Evolutionary conservation across 2,888 invertebrate genomes (phyloP).

Genomic region (Rhopalosiphum nymphaeae): DNA sequence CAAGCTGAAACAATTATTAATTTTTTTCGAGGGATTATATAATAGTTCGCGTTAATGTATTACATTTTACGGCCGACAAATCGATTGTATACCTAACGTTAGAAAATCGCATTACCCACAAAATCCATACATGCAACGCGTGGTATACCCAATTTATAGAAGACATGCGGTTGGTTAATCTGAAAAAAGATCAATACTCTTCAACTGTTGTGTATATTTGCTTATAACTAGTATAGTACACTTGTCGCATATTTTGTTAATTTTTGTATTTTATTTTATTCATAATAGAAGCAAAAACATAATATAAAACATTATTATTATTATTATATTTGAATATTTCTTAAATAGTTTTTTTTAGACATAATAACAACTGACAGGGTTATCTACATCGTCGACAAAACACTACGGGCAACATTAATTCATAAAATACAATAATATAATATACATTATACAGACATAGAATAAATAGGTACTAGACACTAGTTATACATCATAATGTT

Average conservation of each 20-base stretch:
- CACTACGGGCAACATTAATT: background rate
- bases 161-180: background rate
- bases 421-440: background rate
- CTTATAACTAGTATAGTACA: background rate
- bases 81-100: background rate
- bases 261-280: background rate
- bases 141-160: too few relatives aligned
- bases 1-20: background rate
- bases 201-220: background rate
- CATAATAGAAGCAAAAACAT: background rate
- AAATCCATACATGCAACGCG: too few relatives aligned
- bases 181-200: background rate
- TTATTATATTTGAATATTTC: background rate
- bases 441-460: background rate
- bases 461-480: background rate
- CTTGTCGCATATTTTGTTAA: background rate
- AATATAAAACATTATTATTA: background rate
- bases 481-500: background rate
- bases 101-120: background rate
- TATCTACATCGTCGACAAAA: background rate
- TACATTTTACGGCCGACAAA: background rate
- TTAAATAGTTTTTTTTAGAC: slow-evolving; percentile 11
- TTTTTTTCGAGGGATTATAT: background rate
- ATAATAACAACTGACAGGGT: background rate
- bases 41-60: background rate